phyloP scores from a whole-genome alignment of 2,797 vertebrate genomes.

The Anableps anableps region DNA sequence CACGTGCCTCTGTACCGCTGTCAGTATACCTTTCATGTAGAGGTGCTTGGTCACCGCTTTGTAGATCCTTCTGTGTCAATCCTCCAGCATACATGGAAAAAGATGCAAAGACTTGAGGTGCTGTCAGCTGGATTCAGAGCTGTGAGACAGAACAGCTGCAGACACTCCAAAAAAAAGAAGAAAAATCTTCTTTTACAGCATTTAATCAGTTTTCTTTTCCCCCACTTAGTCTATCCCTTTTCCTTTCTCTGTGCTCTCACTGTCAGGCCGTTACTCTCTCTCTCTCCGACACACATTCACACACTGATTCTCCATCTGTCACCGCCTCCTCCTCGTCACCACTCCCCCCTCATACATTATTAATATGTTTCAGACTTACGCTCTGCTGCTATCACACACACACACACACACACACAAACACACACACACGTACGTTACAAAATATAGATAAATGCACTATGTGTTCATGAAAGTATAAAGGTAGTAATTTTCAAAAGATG shows the following conservation, averaged over 20 bases:
- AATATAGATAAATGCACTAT: constrained; percentile 17
- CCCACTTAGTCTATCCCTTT: constrained; percentile 33
- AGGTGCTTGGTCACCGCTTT: constrained; percentile 34
- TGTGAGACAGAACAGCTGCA: background rate
- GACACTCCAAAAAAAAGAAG: background rate
- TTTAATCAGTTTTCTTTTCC: constrained; percentile 15
- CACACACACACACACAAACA: background rate
- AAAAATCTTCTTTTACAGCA: constrained; percentile 8
- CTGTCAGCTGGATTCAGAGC: constrained; percentile 31
- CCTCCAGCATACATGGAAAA: constrained; percentile 45
- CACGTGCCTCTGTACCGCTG: constrained; percentile 46
- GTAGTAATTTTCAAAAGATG: too few species aligned
- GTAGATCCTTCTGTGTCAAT: constrained; percentile 52
- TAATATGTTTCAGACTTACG: constrained; percentile 55
- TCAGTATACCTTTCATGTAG: constrained; percentile 50
- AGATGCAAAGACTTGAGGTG: constrained; percentile 28
- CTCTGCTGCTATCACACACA: constrained; percentile 40
- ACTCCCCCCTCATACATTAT: constrained; percentile 83
- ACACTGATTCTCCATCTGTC: constrained; percentile 77
- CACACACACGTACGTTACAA: constrained; percentile 23
- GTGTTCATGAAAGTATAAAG: background rate
- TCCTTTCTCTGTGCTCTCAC: constrained; percentile 16
- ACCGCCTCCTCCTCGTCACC: constrained; percentile 69
- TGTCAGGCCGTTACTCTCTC: constrained; percentile 28
- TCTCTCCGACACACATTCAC: constrained; percentile 24